A percentile compares a stretch with the other conserved stretches of the same genome.
phyloP scores from a whole-genome alignment of 2,797 vertebrate species.

The Pangasius sanitwongsei region DNA sequence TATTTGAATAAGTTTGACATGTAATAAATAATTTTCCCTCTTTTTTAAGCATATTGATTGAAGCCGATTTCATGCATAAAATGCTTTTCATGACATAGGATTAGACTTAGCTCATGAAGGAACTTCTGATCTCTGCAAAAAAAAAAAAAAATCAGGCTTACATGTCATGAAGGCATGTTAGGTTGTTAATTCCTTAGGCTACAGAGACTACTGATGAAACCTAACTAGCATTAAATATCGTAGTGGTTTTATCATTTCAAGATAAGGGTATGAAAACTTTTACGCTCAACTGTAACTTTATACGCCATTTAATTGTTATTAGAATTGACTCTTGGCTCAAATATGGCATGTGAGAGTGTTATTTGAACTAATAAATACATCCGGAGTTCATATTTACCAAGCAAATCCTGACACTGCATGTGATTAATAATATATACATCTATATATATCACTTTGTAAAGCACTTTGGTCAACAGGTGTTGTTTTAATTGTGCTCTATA shows the following conservation, averaged over 20 bases:
- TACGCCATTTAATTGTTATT: not conserved
- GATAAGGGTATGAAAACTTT: not conserved
- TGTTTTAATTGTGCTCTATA: not conserved
- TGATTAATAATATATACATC: not conserved
- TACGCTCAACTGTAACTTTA: not conserved
- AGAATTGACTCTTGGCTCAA: not conserved
- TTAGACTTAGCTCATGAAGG: not conserved
- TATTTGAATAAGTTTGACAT: not conserved
- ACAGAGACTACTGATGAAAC: not conserved
- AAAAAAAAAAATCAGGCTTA: not conserved
- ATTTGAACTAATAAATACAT: not conserved
- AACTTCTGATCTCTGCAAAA: not conserved
- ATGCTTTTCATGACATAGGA: not conserved
- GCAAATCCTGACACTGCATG: not conserved
- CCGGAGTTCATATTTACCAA: not conserved
- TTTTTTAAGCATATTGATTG: not conserved
- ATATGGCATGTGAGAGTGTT: not conserved
- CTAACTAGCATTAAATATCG: not conserved
- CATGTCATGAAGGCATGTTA: not conserved
- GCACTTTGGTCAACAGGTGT: not conserved
- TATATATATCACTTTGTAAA: not conserved
- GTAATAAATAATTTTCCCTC: not conserved
- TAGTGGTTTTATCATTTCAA: not conserved
- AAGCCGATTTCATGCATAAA: not conserved
- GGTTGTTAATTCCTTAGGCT: not conserved